Evolutionary conservation across 23 tunicate genomes (phyloP), one percentile per base, ranked within the genome.

Genomic region (Botrylloides violaceus): DNA sequence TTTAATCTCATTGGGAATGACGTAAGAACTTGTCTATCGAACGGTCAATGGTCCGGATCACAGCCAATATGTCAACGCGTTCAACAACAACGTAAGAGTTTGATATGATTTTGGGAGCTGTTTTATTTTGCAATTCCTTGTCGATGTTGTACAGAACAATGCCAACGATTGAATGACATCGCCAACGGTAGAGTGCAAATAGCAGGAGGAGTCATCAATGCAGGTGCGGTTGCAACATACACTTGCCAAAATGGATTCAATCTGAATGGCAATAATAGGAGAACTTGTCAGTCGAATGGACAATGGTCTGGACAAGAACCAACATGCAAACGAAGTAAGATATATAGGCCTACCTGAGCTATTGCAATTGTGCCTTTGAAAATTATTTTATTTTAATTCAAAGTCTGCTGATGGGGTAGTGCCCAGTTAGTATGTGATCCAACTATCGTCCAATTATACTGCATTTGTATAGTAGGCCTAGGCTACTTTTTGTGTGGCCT

Each of bases 221-320:
- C 53, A 43, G 53, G 53, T 15, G 15, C 53, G 15, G 15, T 15
- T 7, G 53, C 53, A 7, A 43, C 53, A 9, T 43, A 43, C 53
- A 43, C 53, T 43, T 43, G 53, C 15, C 53, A 15, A 9, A 43
- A 43, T 15, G 12, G 53, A 43, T 43, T 43, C 53, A 15, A 43
- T 43, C 53, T 7, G 15, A 15, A 15, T 43, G 53, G 53, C 15
- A 43, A 9, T 9, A 15, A 9, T 15, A 43, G 12, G 9, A 68
- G 74, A 26, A 68, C 58, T 32, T 68, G 74, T 25, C 74, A 68
- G 37, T 36, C 74, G 24, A 68, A 38, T 43, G 74, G 74, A 35
- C 74, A 68, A 68, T 68, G 74, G 74, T 68, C 74, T 15, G 74
- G 74, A 37, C 26, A 35, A 5, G 58, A 36, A 20, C 58, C 74